Percentiles rank a stretch among this genome's conserved stretches.
Conservation (phyloP, 2,888 invertebrate genomes). For the Phytoseiulus persimilis region DNA sequence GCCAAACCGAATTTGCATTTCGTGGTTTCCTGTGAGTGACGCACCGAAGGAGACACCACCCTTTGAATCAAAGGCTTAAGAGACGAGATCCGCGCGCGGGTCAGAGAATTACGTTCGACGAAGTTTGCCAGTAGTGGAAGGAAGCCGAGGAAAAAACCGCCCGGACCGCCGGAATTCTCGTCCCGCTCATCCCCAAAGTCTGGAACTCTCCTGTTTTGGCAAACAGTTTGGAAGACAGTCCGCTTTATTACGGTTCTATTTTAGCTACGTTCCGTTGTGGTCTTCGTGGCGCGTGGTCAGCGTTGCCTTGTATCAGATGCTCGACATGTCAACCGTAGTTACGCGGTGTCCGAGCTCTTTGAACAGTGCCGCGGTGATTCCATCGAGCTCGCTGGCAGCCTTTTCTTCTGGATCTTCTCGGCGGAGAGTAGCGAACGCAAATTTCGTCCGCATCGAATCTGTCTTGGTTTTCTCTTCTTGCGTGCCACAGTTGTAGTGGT, state of each 20-base stretch:
- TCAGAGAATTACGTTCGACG: constrained; percentile 5
- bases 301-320: not conserved
- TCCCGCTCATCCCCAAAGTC: not conserved
- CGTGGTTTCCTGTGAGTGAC: constrained; percentile 5
- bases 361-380: not conserved
- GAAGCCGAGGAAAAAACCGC: not conserved
- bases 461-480: not conserved
- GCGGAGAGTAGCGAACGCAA: not conserved
- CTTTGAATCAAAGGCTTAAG: not conserved
- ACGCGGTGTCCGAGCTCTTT: not conserved
- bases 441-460: not conserved
- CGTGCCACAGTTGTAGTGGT: not conserved
- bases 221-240: not conserved
- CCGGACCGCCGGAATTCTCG: no score
- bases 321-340: not conserved
- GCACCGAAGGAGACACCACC: not conserved
- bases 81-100: not conserved
- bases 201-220: not conserved
- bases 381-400: not conserved
- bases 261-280: not conserved
- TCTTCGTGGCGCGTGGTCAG: not conserved
- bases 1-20: not conserved
- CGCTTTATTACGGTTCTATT: not conserved
- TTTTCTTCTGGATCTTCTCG: not conserved
- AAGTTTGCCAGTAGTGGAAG: not conserved